A percentile compares a stretch with the other conserved stretches of the same genome.
These are phyloP conservation scores for Stenopsyche tienmushanensis DNA, from an alignment of 1,140 invertebrate genomes.

Conservation along the genomic window DNA sequence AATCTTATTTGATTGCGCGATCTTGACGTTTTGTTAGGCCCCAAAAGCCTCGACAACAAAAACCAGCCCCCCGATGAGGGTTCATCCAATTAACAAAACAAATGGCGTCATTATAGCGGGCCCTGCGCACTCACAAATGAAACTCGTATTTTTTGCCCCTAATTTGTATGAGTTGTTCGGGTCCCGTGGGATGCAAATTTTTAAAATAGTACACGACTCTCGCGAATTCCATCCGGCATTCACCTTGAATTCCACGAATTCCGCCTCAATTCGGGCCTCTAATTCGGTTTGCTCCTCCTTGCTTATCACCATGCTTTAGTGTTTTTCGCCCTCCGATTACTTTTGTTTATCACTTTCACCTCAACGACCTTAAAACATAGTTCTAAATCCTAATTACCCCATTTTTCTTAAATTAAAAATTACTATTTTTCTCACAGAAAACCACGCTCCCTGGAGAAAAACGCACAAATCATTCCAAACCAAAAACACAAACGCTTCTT, in stretches of 20 bases:
- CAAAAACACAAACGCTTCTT: no score
- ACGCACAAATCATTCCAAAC: no score
- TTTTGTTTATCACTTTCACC: no score
- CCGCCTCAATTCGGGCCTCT: no score
- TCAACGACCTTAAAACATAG: no score
- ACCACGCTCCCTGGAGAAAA: no score
- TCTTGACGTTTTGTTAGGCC: neutral
- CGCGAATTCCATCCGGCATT: neutral
- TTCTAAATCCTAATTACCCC: no score
- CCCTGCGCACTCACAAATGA: constrained; percentile 4
- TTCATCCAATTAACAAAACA: constrained; percentile 28
- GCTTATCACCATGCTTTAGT: no score
- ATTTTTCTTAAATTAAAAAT: no score
- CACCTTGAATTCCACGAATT: neutral
- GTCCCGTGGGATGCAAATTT: constrained; percentile 9
- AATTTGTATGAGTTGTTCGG: constrained; percentile 20
- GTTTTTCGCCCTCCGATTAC: no score
- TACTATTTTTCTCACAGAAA: no score
- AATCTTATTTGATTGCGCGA: constrained; percentile 22
- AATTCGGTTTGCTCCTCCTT: no score
- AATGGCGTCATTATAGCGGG: constrained; percentile 21
- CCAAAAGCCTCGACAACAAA: constrained; percentile 2
- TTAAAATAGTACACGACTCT: constrained; percentile 11
- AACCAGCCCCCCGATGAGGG: neutral
- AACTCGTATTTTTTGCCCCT: constrained; percentile 19